Evolutionary conservation across 2,888 invertebrate genomes (phyloP).

Genomic region (Drosophila formosana): DNA sequence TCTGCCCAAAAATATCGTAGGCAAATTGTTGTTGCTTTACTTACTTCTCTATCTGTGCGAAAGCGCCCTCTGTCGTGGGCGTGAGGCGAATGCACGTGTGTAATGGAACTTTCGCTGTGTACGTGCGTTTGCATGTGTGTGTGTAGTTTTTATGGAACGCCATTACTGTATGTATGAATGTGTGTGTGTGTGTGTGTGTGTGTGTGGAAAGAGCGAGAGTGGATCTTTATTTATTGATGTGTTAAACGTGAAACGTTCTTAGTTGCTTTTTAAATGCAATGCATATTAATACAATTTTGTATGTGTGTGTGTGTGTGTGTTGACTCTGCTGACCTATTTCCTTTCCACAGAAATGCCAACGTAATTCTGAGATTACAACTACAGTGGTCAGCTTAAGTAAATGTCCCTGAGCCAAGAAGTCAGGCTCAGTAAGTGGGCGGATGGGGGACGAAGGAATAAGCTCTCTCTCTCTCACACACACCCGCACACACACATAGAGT

Average conservation of each 20-base stretch:
- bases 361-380: not conserved
- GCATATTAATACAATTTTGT: not conserved
- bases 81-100: not conserved
- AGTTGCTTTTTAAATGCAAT: conserved; percentile 7
- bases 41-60: conserved; percentile 2
- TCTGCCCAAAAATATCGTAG: conserved; percentile 7
- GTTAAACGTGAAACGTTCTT: conserved; percentile 8
- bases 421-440: conserved; percentile 9
- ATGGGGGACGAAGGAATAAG: not conserved
- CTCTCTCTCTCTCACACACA: not conserved
- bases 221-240: conserved; percentile 22
- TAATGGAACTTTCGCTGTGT: not conserved
- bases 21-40: conserved; percentile 15
- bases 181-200: not conserved
- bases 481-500: not conserved
- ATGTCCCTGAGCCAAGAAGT: not conserved
- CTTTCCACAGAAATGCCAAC: not conserved
- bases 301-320: not conserved
- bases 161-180: not conserved
- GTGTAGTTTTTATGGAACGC: not conserved
- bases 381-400: not conserved
- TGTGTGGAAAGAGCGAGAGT: conserved; percentile 3
- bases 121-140: not conserved
- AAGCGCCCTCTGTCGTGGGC: not conserved
- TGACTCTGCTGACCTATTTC: conserved; percentile 26